Evolutionary conservation across 2,113 vertebrate species (phyloP), one percentile per base, ranked within the genome.

Genomic region (Grammomys surdaster): DNA sequence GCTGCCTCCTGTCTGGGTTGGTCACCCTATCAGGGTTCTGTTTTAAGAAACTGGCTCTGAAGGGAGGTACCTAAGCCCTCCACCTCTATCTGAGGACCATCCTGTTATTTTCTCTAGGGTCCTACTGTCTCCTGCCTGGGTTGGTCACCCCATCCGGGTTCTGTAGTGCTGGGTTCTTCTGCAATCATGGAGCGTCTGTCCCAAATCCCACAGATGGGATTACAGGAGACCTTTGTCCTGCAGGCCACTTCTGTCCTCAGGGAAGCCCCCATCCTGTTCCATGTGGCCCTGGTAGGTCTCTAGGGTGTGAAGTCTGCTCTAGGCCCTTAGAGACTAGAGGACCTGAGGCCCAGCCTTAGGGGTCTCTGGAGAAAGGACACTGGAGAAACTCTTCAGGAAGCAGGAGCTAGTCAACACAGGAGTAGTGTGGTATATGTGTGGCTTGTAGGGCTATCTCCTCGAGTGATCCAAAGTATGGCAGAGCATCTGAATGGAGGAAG

Each of bases 81-180:
- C 2, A 3, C 5, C 20, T 48, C 46, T 28, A 26, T 8, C 24
- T n/a, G n/a, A 58, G 56, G 8, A 9, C 0, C 0, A 12, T 8
- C 63, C 36, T 48, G 2, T 16, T 46, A 16, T 63, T 95, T 40
- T 36, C 0, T 63, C 70, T 96, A 93, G 99, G 99, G 46, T 97
- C 96, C 36, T 99, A 99, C 93, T 99, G 99, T 97, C 98, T 98
- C 73, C 94, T 97, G 77, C 92, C 98, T 95, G 99, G 99, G 92
- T 98, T 99, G n/a, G 98, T 95, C 75, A 97, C 73, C 51, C 98
- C 99, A 0, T 99, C 99, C 54, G 99, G 99, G 65, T 98, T 95
- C 77, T 99, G 99, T 88, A 95, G 98, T 46, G 97, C 98, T 5
- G 99, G 99, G 10, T 99, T 99, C 97, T 99, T 98, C 97, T 99